Evolutionary conservation across 2,888 invertebrate species (phyloP), one percentile per base, ranked within the genome.

Genomic region (Euplagia quadripunctaria): DNA sequence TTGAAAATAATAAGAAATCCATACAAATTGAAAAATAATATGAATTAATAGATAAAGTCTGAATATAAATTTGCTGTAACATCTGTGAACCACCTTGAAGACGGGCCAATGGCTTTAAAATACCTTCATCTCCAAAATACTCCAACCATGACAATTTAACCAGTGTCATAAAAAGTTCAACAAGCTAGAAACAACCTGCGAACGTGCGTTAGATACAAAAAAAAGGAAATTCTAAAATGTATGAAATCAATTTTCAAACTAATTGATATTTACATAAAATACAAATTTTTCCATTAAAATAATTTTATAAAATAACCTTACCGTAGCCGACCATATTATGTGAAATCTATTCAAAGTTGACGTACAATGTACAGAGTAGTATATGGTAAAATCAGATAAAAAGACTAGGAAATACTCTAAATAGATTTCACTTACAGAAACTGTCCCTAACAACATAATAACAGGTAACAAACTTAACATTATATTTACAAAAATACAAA

Each of bases 381-480:
- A 82, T 82, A 84, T 79, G 74, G 81, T 85, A 88, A 88, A 91
- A 90, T 92, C 91, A 93, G 93, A 93, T 92, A 89, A 88, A 90
- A 90, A 88, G 94, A 94, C 94, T 94, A 94, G 94, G 88, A 82
- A 71, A 73, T 82, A 79, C 89, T 88, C 87, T 81, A 85, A 91
- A 92, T 90, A 89, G 89, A 93, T 91, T 92, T 86, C 81, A 89
- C 91, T 88, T 75, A 83, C 87, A 89, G 91, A 90, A 87, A 91
- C 86, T 84, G 86, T 80, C 87, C 80, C 71, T 82, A 83, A 82
- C 83, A 85, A 80, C 78, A 79, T 80, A 83, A 87, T 90, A 89
- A 93, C 89, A 91, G 93, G 92, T 94, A 94, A 94, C 94, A 92
- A 83, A 89, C 92, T 91, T 92, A 91, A 79, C 76, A 76, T 87